phyloP scores from a whole-genome alignment of 2,797 vertebrate genomes.

The Smutsia gigantea region DNA sequence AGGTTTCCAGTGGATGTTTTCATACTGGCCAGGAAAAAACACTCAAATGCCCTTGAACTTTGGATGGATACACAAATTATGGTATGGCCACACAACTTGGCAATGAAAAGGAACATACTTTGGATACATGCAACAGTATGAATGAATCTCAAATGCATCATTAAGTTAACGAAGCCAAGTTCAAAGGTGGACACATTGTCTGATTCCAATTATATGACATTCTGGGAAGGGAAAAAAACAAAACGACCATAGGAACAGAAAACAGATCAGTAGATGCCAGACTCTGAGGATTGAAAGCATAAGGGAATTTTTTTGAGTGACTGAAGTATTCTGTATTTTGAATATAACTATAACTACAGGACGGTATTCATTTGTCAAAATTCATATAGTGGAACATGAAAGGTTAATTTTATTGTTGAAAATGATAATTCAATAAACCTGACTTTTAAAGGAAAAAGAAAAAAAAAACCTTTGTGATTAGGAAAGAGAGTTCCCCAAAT shows the following conservation, averaged over 20 bases:
- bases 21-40: background rate
- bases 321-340: background rate
- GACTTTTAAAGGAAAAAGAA: background rate
- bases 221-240: background rate
- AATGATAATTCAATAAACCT: background rate
- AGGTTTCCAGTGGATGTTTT: constrained; percentile 10
- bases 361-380: background rate
- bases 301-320: background rate
- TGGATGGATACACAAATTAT: background rate
- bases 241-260: background rate
- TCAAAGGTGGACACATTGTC: background rate
- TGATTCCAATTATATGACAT: background rate
- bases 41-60: background rate
- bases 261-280: background rate
- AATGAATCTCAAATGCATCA: background rate
- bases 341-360: background rate
- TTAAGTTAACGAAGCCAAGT: background rate
- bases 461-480: background rate
- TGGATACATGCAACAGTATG: background rate
- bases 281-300: background rate
- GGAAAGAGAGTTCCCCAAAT: background rate
- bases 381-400: background rate
- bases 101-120: background rate
- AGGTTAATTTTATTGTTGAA: background rate
- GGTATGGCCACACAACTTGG: background rate